Base-by-base conservation (phyloP, 92 coral and sea anemone genomes). In the Desmophyllum pertusum region DNA sequence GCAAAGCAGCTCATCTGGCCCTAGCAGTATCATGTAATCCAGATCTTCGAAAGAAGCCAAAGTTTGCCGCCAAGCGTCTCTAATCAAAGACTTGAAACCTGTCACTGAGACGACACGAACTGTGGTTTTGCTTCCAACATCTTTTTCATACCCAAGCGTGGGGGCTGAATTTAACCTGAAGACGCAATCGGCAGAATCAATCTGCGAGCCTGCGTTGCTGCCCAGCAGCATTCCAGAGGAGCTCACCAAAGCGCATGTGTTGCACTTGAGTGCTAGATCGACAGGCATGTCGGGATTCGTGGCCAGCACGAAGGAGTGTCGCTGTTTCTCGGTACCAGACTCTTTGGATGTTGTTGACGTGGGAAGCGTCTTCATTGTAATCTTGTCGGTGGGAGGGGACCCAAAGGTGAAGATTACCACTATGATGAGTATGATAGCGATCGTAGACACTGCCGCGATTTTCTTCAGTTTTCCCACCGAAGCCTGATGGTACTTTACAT, bases 121-220 rank as follows among this genome's bases (percentile, higher is more conserved):
- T 35, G 97, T 93, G 7, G 94, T 91, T 70, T 83, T 93, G 15
- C 70, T 63, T 6, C 97, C 97, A 9, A 91, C 94, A 50, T 93
- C 91, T 64, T 25, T 62, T 77, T 93, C 94, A 48, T 80, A 83
- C n/a, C 88, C 94, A 29, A 76, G 75, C 10, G 94, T 88, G 2
- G 97, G 97, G 29, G 97, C 94, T 5, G 83, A 84, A 48, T 88
- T 81, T 29, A 91, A 73, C 41, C 97, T 83, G 81, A 93, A 85
- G n/a, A 93, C 97, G 30, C 97, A 93, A 37, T 93, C 94, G 64
- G 87, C 85, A 40, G 97, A 88, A 77, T 93, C 97, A 43, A 93
- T 91, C 61, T 81, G 91, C 63, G 93, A 85, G 88, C 97, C 94
- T 53, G 94, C 94, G 81, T 86, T 88, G 65, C 94, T 88, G 29